Evolutionary conservation across 2,113 vertebrate genomes (phyloP).

Genomic region (Delphinus delphis): DNA sequence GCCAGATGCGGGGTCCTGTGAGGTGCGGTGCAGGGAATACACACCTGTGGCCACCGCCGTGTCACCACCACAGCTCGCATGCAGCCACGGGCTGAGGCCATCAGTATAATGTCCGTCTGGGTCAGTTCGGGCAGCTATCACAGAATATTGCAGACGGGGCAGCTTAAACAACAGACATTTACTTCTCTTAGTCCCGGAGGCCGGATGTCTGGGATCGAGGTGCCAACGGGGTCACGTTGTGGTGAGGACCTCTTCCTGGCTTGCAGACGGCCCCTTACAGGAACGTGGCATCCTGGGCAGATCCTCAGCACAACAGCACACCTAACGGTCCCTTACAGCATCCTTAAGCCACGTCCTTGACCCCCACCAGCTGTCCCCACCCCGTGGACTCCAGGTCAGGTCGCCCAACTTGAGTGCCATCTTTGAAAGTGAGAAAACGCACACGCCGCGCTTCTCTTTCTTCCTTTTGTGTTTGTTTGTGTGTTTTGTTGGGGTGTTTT

Average conservation of each 20-base stretch:
- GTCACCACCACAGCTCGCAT: too few relatives aligned
- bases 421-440: neutral
- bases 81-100: neutral
- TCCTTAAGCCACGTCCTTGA: neutral
- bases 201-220: too few relatives aligned
- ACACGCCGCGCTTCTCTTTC: too few relatives aligned
- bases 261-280: rapidly evolving
- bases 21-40: neutral
- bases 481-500: too few relatives aligned
- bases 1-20: too few relatives aligned
- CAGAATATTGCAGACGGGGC: rapidly evolving
- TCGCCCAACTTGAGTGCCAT: rapidly evolving
- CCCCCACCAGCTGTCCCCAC: too few relatives aligned
- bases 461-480: too few relatives aligned
- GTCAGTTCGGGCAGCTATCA: neutral
- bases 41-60: neutral
- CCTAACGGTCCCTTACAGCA: rapidly evolving
- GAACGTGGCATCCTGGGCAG: rapidly evolving
- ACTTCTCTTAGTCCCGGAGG: neutral
- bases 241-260: neutral
- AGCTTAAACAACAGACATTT: neutral
- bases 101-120: neutral
- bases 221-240: rapidly evolving
- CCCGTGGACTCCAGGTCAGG: neutral
- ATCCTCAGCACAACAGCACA: neutral